Conservation (phyloP, 1,140 invertebrate genomes). For the Hetaerina americana region DNA sequence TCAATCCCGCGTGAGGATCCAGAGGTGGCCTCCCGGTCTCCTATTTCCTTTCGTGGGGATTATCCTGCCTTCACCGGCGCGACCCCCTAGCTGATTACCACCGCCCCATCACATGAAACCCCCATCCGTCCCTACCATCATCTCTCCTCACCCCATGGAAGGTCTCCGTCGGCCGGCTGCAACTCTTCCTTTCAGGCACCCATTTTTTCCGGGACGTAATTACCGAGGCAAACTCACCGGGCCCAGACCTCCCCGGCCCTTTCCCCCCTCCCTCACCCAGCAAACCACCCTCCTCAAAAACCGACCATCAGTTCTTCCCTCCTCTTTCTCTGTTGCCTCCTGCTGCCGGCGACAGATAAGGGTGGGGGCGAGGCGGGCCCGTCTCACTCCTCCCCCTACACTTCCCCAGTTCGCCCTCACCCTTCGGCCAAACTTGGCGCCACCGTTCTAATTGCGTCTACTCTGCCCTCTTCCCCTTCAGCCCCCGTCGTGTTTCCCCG, state of each 20-base stretch:
- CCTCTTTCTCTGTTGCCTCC: too few species aligned
- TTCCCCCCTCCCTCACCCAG: too few species aligned
- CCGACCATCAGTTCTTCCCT: too few species aligned
- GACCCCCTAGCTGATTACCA: too few species aligned
- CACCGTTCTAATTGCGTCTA: background rate
- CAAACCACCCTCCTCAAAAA: too few species aligned
- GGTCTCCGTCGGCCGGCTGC: background rate
- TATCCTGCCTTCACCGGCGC: too few species aligned
- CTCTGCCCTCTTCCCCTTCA: background rate
- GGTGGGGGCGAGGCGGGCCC: background rate
- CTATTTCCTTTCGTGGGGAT: too few species aligned
- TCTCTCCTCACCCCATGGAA: background rate
- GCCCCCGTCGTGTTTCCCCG: too few species aligned
- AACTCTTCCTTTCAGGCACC: background rate
- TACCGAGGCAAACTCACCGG: background rate
- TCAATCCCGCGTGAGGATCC: too few species aligned
- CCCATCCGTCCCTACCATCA: background rate
- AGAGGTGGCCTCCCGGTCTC: too few species aligned
- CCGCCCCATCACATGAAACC: background rate
- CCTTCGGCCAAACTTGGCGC: background rate
- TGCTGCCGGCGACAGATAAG: background rate
- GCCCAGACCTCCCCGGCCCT: background rate
- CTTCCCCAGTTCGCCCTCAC: too few species aligned
- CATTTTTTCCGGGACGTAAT: background rate
- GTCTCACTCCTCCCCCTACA: too few species aligned